Evolutionary conservation across 1,140 invertebrate species (phyloP).

Genomic region (Trachymyrmex septentrionalis): DNA sequence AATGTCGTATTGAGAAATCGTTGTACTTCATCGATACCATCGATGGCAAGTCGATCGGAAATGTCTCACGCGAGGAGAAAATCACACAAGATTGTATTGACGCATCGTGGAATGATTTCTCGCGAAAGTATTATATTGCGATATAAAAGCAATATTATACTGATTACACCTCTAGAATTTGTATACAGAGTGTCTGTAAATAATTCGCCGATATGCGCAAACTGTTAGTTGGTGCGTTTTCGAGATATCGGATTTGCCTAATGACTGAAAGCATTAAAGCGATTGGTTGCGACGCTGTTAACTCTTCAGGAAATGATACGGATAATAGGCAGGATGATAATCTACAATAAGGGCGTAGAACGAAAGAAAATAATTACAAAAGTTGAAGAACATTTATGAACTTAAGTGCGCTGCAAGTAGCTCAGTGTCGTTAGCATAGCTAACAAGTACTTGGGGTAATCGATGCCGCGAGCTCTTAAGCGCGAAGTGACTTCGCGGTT

Average conservation of each 20-base stretch:
- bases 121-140: not conserved
- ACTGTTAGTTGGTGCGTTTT: not conserved
- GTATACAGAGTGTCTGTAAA: not conserved
- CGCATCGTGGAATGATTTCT: conserved; percentile 36
- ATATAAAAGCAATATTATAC: not conserved
- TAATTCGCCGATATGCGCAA: not conserved
- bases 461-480: conserved; percentile 44
- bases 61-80: conserved; percentile 27
- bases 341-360: not conserved
- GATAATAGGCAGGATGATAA: not conserved
- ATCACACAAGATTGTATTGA: conserved; percentile 29
- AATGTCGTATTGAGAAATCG: conserved; percentile 53
- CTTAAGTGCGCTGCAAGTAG: not conserved
- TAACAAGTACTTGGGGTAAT: conserved; percentile 36
- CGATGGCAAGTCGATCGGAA: conserved; percentile 43
- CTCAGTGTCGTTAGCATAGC: conserved; percentile 34
- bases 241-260: not conserved
- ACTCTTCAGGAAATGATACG: not conserved
- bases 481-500: conserved; percentile 43
- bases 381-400: conserved; percentile 28
- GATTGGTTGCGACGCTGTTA: not conserved
- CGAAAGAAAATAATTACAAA: conserved; percentile 26
- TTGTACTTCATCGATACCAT: conserved; percentile 52
- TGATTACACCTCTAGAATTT: not conserved
- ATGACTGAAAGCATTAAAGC: not conserved